phyloP scores from a whole-genome alignment of 2,888 invertebrate genomes.

The Oscheius sp. region DNA sequence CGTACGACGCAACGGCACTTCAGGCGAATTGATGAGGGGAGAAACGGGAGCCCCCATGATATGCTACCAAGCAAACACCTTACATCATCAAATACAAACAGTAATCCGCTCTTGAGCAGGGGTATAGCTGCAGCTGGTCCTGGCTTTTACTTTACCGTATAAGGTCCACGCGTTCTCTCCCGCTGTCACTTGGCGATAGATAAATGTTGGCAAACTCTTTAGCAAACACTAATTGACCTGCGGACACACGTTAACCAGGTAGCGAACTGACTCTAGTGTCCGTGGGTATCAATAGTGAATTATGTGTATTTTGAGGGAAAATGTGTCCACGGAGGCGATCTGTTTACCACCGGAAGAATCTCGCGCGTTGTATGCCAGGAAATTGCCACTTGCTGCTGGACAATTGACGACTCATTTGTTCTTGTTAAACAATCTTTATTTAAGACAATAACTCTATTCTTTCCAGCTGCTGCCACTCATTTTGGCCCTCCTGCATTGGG shows the following conservation, averaged over 20 bases:
- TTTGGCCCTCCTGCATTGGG: constrained; percentile 19
- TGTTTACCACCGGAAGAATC: constrained; percentile 38
- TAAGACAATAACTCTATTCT: constrained; percentile 9
- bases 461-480: constrained; percentile 32
- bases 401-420: constrained; percentile 26
- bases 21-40: constrained; percentile 22
- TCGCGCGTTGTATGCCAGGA: constrained; percentile 36
- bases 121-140: constrained; percentile 1
- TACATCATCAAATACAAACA: constrained; percentile 34
- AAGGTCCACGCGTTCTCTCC: constrained; percentile 2
- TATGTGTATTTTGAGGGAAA: not conserved
- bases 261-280: not conserved
- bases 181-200: constrained; percentile 28
- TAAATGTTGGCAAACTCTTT: constrained; percentile 31
- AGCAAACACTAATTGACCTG: constrained; percentile 26
- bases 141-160: not conserved
- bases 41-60: constrained; percentile 24
- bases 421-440: constrained; percentile 4
- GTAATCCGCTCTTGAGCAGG: not conserved
- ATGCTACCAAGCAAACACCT: constrained; percentile 33
- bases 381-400: constrained; percentile 37
- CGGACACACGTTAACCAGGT: constrained; percentile 14
- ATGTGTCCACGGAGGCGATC: not conserved
- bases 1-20: constrained; percentile 27
- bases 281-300: too few relatives aligned